A percentile compares a stretch with the other conserved stretches of the same genome.
phyloP scores from a whole-genome alignment of 2,888 invertebrate species.

The Thyatira batis region DNA sequence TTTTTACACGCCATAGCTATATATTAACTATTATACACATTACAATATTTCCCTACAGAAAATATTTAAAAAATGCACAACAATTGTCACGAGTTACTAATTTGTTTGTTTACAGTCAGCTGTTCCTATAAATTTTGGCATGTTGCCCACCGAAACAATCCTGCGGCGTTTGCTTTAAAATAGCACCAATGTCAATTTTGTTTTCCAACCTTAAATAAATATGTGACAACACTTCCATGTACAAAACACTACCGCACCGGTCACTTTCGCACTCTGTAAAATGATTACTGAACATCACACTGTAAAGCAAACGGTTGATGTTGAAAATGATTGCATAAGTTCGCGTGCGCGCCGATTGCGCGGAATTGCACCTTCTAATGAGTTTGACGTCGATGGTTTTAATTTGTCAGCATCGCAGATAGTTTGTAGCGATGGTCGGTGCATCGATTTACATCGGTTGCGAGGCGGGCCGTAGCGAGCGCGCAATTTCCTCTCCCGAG shows the following conservation, averaged over 20 bases:
- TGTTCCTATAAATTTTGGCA: slow-evolving; percentile 68
- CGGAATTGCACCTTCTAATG: slow-evolving; percentile 65
- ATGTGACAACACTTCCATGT: slow-evolving; percentile 25
- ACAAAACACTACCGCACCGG: slow-evolving; percentile 37
- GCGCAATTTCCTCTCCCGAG: slow-evolving; percentile 41
- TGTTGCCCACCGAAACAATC: slow-evolving; percentile 64
- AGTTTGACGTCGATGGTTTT: slow-evolving; percentile 54
- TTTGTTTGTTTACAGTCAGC: slow-evolving; percentile 80
- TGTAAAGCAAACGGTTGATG: slow-evolving; percentile 49
- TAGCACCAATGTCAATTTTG: slow-evolving; percentile 80
- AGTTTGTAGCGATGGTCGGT: slow-evolving; percentile 19
- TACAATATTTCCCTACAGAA: slow-evolving; percentile 27
- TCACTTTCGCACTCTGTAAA: slow-evolving; percentile 59
- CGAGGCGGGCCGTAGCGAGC: slow-evolving; percentile 28
- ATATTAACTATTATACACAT: slow-evolving; percentile 31
- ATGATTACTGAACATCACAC: slow-evolving; percentile 64
- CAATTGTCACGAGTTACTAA: slow-evolving; percentile 52
- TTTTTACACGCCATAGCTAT: slow-evolving; percentile 61
- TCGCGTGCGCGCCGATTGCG: slow-evolving; percentile 59
- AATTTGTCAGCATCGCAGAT: slow-evolving; percentile 47
- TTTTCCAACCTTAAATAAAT: slow-evolving; percentile 63
- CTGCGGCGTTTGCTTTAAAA: slow-evolving; percentile 70
- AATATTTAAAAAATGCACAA: slow-evolving; percentile 42
- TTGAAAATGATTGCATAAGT: slow-evolving; percentile 70
- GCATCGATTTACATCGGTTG: slow-evolving; percentile 33